phyloP scores from a whole-genome alignment of 2,113 vertebrate species.

The Phycodurus eques region DNA sequence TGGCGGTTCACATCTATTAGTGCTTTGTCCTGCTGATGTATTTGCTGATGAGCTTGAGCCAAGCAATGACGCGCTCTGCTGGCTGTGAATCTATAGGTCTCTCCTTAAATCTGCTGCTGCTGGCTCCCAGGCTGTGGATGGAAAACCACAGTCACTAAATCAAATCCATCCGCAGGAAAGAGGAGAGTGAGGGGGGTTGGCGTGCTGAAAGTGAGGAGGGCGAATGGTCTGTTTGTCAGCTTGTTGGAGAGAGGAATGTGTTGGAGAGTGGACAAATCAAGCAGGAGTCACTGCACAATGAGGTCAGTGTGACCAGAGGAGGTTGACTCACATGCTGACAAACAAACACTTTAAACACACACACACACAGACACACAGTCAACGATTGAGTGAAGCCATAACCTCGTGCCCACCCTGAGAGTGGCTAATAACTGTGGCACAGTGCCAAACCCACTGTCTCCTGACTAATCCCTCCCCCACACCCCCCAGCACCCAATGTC shows the following conservation, averaged over 20 bases:
- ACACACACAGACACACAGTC: constrained; percentile 50
- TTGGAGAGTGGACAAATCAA: constrained; percentile 65
- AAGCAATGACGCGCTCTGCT: constrained; percentile 62
- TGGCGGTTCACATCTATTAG: constrained; percentile 59
- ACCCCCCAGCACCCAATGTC: constrained; percentile 29
- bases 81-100: constrained; percentile 64
- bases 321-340: constrained; percentile 50
- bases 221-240: constrained; percentile 46
- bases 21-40: constrained; percentile 52
- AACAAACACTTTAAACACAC: constrained; percentile 51
- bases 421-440: constrained; percentile 72
- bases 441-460: constrained; percentile 82
- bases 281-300: constrained; percentile 66
- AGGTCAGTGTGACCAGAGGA: constrained; percentile 68
- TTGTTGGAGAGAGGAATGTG: constrained; percentile 59
- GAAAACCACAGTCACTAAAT: constrained; percentile 71
- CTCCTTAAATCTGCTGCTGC: constrained; percentile 45
- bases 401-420: constrained; percentile 66
- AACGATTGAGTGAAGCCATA: constrained; percentile 60
- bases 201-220: constrained; percentile 12
- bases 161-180: constrained; percentile 57
- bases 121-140: constrained; percentile 53
- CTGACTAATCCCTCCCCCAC: constrained; percentile 59
- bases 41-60: constrained; percentile 63
- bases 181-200: constrained; percentile 21